These are phyloP conservation scores for Merodon equestris DNA, from an alignment of 2,888 invertebrate genomes.

Conservation along the genomic window DNA sequence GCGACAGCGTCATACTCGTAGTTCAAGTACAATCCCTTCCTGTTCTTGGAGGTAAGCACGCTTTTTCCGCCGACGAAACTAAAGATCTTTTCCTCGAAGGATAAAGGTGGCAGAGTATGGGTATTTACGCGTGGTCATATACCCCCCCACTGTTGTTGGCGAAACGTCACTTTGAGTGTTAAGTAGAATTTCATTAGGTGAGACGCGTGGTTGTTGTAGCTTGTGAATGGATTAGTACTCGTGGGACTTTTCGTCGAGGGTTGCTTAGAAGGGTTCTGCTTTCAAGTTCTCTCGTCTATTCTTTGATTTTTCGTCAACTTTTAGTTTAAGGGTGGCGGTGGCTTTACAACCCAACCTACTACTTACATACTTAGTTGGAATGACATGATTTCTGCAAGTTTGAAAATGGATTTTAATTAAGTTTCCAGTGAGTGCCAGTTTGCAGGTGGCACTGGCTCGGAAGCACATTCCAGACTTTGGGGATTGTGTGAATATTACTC, in stretches of 20 bases:
- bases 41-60: no score
- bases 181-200: constrained; percentile 68
- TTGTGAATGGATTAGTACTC: constrained; percentile 53
- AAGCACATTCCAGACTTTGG: no score
- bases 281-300: no score
- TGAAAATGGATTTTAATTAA: constrained; percentile 41
- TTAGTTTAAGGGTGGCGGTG: no score
- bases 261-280: constrained; percentile 41
- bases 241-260: no score
- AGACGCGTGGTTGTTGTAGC: constrained; percentile 51
- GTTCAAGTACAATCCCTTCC: constrained; percentile 14
- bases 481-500: no score
- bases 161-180: constrained; percentile 65
- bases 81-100: constrained; percentile 13
- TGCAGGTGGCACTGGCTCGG: constrained; percentile 18
- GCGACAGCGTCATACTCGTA: no score
- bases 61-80: constrained; percentile 8
- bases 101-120: constrained; percentile 25
- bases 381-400: constrained; percentile 32
- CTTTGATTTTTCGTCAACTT: no score
- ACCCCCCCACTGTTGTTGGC: constrained; percentile 21
- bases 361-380: no score
- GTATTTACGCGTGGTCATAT: background rate
- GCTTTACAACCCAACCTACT: no score
- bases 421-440: constrained; percentile 10